Evolutionary conservation across 2,888 invertebrate species (phyloP).

Genomic region (Mythimna lalbum): DNA sequence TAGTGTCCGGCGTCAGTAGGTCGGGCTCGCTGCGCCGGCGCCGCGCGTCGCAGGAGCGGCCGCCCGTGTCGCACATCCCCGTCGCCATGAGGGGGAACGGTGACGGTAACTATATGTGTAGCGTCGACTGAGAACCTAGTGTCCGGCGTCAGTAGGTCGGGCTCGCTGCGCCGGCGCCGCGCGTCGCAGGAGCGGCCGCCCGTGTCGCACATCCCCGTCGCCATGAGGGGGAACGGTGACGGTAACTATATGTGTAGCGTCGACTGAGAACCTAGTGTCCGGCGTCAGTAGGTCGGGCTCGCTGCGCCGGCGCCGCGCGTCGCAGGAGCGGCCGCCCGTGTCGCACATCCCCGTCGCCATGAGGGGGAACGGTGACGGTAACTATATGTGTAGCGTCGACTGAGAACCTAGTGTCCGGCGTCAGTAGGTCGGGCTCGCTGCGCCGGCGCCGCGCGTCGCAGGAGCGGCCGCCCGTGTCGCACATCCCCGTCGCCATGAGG

Average conservation of each 20-base stretch:
- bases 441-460: not conserved
- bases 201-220: not conserved
- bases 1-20: no score
- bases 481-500: not conserved
- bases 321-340: not conserved
- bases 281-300: not conserved
- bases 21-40: not conserved
- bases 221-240: slow-evolving; percentile 77
- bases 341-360: no score
- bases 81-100: slow-evolving; percentile 9
- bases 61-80: no score
- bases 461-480: not conserved
- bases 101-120: no score
- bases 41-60: no score
- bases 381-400: not conserved
- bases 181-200: not conserved
- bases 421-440: no score
- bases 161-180: not conserved
- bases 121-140: slow-evolving; percentile 39
- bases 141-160: slow-evolving; percentile 56
- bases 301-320: not conserved
- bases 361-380: not conserved
- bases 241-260: no score
- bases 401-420: not conserved
- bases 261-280: no score